Evolutionary conservation across 2,888 invertebrate species (phyloP).

Genomic region (Esperia sulphurella): DNA sequence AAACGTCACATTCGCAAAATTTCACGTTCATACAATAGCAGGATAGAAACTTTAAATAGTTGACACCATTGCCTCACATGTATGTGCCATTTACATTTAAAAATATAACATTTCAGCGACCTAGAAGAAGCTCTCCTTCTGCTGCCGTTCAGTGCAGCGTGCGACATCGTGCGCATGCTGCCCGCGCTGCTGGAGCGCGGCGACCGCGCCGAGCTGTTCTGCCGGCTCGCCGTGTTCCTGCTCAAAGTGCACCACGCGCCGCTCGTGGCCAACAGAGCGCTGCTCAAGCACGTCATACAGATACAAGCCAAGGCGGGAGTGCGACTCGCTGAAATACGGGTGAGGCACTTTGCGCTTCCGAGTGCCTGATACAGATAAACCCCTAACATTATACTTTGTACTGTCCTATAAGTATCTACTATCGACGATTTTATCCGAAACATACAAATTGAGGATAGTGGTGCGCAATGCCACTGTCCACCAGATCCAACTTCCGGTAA

Average conservation of each 20-base stretch:
- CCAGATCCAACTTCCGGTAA: too few relatives aligned
- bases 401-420: too few relatives aligned
- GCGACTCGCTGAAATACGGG: slow-evolving; percentile 80
- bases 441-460: too few relatives aligned
- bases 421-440: too few relatives aligned
- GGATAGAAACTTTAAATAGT: too few relatives aligned
- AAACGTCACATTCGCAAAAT: too few relatives aligned
- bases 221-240: slow-evolving; percentile 87
- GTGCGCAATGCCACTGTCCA: too few relatives aligned
- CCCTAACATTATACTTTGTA: too few relatives aligned
- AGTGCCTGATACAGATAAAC: too few relatives aligned
- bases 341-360: slow-evolving; percentile 44
- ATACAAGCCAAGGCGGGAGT: slow-evolving; percentile 79
- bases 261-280: slow-evolving; percentile 84
- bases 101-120: slow-evolving; percentile 84
- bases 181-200: slow-evolving; percentile 83
- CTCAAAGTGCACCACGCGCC: slow-evolving; percentile 88
- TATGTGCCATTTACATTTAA: too few relatives aligned
- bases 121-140: slow-evolving; percentile 93
- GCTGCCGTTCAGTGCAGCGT: slow-evolving; percentile 90
- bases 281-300: slow-evolving; percentile 83
- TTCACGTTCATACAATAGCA: too few relatives aligned
- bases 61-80: too few relatives aligned
- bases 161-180: slow-evolving; percentile 86
- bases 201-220: slow-evolving; percentile 87